Evolutionary conservation across 2,797 vertebrate genomes (phyloP).

Genomic region (Rhabdomys pumilio): DNA sequence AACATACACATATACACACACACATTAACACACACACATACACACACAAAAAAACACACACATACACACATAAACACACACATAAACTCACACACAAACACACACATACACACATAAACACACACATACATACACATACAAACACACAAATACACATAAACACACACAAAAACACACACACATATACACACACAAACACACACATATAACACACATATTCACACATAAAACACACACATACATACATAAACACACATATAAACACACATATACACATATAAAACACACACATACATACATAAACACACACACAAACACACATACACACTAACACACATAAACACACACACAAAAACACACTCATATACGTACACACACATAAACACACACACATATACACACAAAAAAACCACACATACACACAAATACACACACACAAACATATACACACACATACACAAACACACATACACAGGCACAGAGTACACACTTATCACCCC

Average conservation of each 20-base stretch:
- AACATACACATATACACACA: too few species aligned
- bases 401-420: neutral
- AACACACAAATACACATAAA: neutral
- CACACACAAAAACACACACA: too few species aligned
- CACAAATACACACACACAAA: too few species aligned
- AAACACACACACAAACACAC: neutral
- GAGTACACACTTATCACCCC: neutral
- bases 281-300: too few species aligned
- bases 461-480: neutral
- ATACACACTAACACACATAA: too few species aligned
- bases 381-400: neutral
- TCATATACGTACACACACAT: neutral
- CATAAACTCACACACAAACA: accelerated
- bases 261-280: too few species aligned
- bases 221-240: too few species aligned
- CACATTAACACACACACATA: neutral
- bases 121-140: too few species aligned
- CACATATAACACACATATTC: too few species aligned
- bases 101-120: too few species aligned
- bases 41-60: neutral
- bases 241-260: neutral
- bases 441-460: neutral
- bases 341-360: too few species aligned
- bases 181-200: neutral
- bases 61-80: neutral